Conservation (phyloP, 2,888 invertebrate species). For the Belgica antarctica region DNA sequence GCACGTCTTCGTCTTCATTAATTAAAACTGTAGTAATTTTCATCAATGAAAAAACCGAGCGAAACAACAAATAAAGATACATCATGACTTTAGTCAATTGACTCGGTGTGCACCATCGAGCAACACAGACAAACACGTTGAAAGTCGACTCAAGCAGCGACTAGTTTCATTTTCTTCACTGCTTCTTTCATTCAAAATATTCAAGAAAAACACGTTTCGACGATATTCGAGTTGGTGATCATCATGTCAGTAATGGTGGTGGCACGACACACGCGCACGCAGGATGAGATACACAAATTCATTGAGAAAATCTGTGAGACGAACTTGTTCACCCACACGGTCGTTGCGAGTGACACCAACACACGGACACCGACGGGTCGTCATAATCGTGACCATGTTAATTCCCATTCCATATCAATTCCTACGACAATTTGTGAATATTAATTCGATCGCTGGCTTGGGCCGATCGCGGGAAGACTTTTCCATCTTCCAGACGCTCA, state of each 20-base stretch:
- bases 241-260: background rate
- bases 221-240: background rate
- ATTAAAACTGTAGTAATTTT: slow-evolving; percentile 21
- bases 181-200: slow-evolving; percentile 19
- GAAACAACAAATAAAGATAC: slow-evolving; percentile 1
- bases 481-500: background rate
- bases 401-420: background rate
- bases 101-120: slow-evolving; percentile 12
- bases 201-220: slow-evolving; percentile 28
- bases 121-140: background rate
- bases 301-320: slow-evolving; percentile 42
- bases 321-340: background rate
- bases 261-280: slow-evolving; percentile 8
- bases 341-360: background rate
- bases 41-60: slow-evolving; percentile 1
- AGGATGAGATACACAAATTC: slow-evolving; percentile 28
- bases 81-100: slow-evolving; percentile 13
- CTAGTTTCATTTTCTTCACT: background rate
- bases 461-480: background rate
- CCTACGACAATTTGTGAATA: slow-evolving; percentile 1
- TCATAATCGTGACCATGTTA: slow-evolving; percentile 16
- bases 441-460: background rate
- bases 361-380: background rate
- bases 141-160: background rate
- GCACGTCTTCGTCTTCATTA: background rate